These are phyloP conservation scores for Scelioninae gen. 1 DNA, from an alignment of 2,888 invertebrate genomes.

Conservation along the genomic window DNA sequence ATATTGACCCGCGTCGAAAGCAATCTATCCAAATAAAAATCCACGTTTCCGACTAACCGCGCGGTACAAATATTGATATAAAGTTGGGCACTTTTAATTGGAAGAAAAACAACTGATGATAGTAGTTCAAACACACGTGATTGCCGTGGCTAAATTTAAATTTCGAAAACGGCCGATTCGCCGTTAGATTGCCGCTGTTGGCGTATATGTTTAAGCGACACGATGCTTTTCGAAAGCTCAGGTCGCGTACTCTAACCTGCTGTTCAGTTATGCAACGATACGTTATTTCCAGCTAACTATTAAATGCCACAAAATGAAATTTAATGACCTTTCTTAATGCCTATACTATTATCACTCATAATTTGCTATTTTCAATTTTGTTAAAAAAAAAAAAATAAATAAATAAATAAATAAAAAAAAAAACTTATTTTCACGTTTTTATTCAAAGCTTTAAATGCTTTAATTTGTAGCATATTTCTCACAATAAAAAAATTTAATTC, in stretches of 20 bases:
- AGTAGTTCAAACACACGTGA: conserved; percentile 41
- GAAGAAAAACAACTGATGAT: conserved; percentile 56
- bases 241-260: not conserved
- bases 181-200: conserved; percentile 28
- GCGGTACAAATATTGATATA: conserved; percentile 63
- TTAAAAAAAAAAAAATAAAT: no score
- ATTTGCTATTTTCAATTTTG: not conserved
- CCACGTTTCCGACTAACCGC: conserved; percentile 14
- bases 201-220: not conserved
- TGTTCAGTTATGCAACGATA: conserved; percentile 19
- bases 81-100: conserved; percentile 63
- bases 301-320: not conserved
- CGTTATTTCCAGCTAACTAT: conserved; percentile 4
- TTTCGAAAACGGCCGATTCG: conserved; percentile 15
- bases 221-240: no score
- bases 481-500: no score
- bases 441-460: no score
- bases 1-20: conserved; percentile 72
- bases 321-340: not conserved
- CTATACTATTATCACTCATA: not conserved
- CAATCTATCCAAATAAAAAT: conserved; percentile 62
- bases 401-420: no score
- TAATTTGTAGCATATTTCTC: no score
- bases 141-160: conserved; percentile 24
- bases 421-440: no score